A percentile compares a stretch with the other conserved stretches of the same genome.
phyloP scores from a whole-genome alignment of 2,888 invertebrate species.

The Pediacus dermestoides region DNA sequence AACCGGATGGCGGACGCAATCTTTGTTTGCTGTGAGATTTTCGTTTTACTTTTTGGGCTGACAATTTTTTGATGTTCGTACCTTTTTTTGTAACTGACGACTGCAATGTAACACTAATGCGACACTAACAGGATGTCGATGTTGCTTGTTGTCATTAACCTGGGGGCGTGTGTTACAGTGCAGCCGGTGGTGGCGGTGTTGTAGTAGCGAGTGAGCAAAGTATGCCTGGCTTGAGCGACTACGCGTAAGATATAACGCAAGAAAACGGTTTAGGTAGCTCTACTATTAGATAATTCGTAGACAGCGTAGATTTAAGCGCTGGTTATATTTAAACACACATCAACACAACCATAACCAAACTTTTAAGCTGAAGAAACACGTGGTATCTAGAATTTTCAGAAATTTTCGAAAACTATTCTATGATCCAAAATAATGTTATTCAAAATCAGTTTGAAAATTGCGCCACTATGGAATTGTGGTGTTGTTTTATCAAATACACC shows the following conservation, averaged over 20 bases:
- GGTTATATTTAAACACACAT: too few species aligned
- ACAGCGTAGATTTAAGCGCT: too few species aligned
- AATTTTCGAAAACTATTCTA: too few species aligned
- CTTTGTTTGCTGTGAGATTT: conserved; percentile 52
- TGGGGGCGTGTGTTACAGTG: conserved; percentile 47
- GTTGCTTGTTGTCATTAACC: conserved; percentile 44
- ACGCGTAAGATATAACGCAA: conserved; percentile 22
- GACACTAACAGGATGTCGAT: conserved; percentile 50
- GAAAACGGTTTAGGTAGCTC: neutral
- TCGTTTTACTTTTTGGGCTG: conserved; percentile 49
- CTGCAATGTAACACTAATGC: conserved; percentile 52
- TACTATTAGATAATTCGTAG: conserved; percentile 5
- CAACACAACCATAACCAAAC: too few species aligned
- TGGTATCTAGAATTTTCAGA: too few species aligned
- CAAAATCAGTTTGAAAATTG: too few species aligned
- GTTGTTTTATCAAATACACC: too few species aligned
- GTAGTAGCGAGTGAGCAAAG: conserved; percentile 45
- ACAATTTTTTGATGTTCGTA: conserved; percentile 50
- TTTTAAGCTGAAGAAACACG: too few species aligned
- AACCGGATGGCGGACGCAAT: conserved; percentile 36
- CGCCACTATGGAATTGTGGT: too few species aligned
- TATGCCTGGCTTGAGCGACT: conserved; percentile 42
- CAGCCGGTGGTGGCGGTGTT: conserved; percentile 48
- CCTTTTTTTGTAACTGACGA: conserved; percentile 46
- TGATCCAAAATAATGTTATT: too few species aligned